Percentiles rank a stretch among this genome's conserved stretches.
phyloP scores from a whole-genome alignment of 2,888 invertebrate species.

The Ichneumoninae sp. region DNA sequence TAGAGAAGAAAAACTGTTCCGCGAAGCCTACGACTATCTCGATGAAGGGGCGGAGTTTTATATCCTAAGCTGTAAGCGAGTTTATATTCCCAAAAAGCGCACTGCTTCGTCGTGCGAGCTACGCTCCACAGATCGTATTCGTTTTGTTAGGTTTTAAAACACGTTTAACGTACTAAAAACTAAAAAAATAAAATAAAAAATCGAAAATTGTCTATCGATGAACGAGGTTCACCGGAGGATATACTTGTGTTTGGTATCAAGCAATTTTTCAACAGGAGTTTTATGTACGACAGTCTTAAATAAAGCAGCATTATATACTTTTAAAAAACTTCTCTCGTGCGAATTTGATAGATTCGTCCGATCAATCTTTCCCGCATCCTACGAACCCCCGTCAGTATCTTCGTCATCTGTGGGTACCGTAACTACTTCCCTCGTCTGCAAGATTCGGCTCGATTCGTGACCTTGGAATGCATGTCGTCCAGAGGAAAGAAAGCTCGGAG shows the following conservation, averaged over 20 bases:
- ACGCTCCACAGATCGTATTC: constrained; percentile 26
- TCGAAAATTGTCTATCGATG: constrained; percentile 5
- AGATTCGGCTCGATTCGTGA: constrained; percentile 32
- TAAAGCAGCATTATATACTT: constrained; percentile 73
- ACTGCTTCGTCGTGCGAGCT: constrained; percentile 26
- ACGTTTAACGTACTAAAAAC: constrained; percentile 41
- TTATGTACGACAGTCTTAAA: constrained; percentile 69
- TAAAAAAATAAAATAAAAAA: not conserved
- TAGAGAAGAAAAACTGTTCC: constrained; percentile 10
- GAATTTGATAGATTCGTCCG: constrained; percentile 14
- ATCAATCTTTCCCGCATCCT: constrained; percentile 19
- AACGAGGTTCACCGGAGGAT: constrained; percentile 11
- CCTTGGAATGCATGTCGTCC: constrained; percentile 83
- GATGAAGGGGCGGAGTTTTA: not conserved
- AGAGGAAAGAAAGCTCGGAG: not conserved
- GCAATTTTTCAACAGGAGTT: constrained; percentile 53
- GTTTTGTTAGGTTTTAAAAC: constrained; percentile 39
- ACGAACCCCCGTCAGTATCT: constrained; percentile 4
- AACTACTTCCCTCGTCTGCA: constrained; percentile 24
- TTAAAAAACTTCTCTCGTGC: constrained; percentile 54
- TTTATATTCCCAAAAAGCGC: constrained; percentile 22
- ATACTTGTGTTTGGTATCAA: constrained; percentile 43
- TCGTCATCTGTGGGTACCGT: constrained; percentile 3
- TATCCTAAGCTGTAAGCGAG: constrained; percentile 15
- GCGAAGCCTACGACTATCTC: constrained; percentile 4